Evolutionary conservation across 2,888 invertebrate species (phyloP), one percentile per base, ranked within the genome.

Genomic region (Trichacis sp.): DNA sequence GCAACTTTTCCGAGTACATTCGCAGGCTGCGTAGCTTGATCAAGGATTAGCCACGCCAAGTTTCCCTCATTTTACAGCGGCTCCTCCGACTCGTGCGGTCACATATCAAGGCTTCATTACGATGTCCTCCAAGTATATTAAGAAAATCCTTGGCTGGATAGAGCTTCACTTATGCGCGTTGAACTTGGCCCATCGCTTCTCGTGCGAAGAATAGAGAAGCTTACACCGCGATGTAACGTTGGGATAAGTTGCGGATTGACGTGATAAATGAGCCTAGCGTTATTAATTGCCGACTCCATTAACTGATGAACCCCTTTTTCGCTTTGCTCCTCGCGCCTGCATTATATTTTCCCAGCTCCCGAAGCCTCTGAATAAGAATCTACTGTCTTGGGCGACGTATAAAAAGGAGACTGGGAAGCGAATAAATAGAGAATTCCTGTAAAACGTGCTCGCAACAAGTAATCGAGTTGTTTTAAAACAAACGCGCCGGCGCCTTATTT

Each of bases 281-380:
- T 76, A 78, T 78, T 78, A 78, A 78, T 78, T 76, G 77, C 78
- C 66, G 73, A 71, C 73, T 76, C 76, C 76, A 75, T 77, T 73
- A 77, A 74, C 75, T 75, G 75, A 75, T 73, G 77, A 75, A 73
- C 70, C 72, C 67, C 64, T 67, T 66, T 64, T 61, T 14, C 55
- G 53, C 59, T 49, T 57, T 50, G 55, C 45, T 49, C 49, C 55
- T 64, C 58, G 53, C 63, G 38, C 49, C 60, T 62, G 60, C 54
- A 40, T 54, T 58, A 60, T 55, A 57, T 56, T 66, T 61, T 36
- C 48, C 18, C 9, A 12, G n/a, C 36, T 36, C 50, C 51, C 57
- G 49, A 29, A n/a, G n/a, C 59, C 56, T 46, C 47, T 33, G 54
- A 20, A 19, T 20, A 38, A 43, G 43, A 43, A 5, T 18, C n/a